Conservation (phyloP, 2,113 vertebrate species). For the Myiagra hebetior region DNA sequence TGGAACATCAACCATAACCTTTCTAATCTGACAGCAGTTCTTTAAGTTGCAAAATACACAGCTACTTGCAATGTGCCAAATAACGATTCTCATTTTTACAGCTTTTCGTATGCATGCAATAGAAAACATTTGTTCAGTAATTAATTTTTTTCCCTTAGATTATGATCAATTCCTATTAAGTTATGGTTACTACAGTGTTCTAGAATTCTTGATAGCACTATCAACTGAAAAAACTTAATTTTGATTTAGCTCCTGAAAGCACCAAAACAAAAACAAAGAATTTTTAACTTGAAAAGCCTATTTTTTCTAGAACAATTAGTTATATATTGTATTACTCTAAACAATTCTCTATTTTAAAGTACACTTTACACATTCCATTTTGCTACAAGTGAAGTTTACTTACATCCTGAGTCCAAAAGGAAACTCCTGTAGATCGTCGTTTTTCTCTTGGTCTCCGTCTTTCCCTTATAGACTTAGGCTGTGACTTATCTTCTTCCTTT, state of each 20-base stretch:
- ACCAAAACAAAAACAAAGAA: background rate
- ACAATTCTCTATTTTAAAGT: background rate
- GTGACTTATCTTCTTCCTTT: constrained; percentile 95
- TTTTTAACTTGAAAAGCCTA: background rate
- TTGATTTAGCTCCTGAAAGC: background rate
- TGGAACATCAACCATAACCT: background rate
- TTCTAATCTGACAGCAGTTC: background rate
- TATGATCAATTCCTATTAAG: background rate
- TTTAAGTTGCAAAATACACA: background rate
- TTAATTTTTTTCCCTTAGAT: background rate
- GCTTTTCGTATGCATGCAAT: background rate
- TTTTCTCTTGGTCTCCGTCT: constrained; percentile 95
- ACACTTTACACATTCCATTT: background rate
- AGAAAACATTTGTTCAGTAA: background rate
- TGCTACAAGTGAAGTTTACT: constrained; percentile 14
- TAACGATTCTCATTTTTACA: background rate
- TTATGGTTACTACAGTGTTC: background rate
- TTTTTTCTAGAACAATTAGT: background rate
- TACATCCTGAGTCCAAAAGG: constrained; percentile 93
- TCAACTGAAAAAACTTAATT: background rate
- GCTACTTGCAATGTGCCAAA: background rate
- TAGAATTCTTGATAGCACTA: background rate
- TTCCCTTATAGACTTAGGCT: constrained; percentile 92
- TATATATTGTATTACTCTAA: background rate
- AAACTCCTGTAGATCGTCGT: constrained; percentile 92